Evolutionary conservation across 2,888 invertebrate genomes (phyloP).

Genomic region (Sympetrum striolatum): DNA sequence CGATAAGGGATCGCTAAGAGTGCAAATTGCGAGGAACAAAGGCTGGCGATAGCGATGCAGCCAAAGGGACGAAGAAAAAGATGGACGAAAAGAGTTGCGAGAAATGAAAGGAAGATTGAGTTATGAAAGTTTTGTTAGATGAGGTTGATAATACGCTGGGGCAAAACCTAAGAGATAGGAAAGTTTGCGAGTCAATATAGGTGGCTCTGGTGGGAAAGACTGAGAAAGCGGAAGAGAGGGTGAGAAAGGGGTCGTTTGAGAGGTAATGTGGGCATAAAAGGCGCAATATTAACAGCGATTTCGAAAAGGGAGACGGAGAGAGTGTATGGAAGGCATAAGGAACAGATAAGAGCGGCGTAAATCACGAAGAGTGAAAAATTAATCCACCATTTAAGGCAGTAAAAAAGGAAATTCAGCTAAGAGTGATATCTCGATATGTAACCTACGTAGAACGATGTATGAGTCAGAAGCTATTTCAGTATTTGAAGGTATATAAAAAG

Average conservation of each 20-base stretch:
- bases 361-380: no score
- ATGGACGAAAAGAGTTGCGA: background rate
- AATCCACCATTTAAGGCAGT: no score
- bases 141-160: background rate
- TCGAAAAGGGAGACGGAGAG: background rate
- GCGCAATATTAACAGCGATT: background rate
- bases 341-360: background rate
- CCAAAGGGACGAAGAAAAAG: background rate
- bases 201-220: background rate
- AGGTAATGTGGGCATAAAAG: background rate
- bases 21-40: background rate
- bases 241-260: background rate
- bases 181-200: background rate
- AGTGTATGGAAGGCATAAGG: background rate
- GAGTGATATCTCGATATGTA: no score
- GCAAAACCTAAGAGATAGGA: background rate
- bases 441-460: no score
- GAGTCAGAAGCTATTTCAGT: no score
- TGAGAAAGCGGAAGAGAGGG: background rate
- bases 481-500: no score
- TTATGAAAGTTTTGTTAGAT: slow-evolving; percentile 10
- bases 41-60: background rate
- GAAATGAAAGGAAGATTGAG: slow-evolving; percentile 3
- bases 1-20: background rate
- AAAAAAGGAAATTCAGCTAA: no score